Evolutionary conservation across 2,113 vertebrate species (phyloP).

Genomic region (Hucho hucho): DNA sequence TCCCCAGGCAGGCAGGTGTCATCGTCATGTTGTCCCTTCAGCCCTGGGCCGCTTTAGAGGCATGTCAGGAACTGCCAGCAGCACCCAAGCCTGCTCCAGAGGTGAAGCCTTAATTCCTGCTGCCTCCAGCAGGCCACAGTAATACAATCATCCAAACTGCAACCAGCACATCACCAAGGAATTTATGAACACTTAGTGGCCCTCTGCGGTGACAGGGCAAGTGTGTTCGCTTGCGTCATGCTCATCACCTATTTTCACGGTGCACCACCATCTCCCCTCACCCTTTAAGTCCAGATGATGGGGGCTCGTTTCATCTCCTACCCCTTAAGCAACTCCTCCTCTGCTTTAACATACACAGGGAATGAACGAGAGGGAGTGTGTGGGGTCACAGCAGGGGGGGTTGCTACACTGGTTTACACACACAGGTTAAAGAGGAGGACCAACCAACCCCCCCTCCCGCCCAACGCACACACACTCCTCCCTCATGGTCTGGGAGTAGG

Average conservation of each 20-base stretch:
- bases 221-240: slow-evolving; percentile 43
- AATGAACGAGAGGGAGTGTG: background rate
- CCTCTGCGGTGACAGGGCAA: slow-evolving; percentile 48
- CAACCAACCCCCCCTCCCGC: slow-evolving; percentile 1
- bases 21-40: background rate
- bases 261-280: slow-evolving; percentile 19
- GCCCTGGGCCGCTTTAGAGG: background rate
- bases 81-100: slow-evolving; percentile 21
- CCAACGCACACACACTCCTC: background rate
- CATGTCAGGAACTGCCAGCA: slow-evolving; percentile 15
- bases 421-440: slow-evolving; percentile 55
- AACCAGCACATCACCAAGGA: slow-evolving; percentile 35
- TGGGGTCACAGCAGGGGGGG: slow-evolving; percentile 11
- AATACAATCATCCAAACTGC: slow-evolving; percentile 53
- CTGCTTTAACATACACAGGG: background rate
- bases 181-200: slow-evolving; percentile 65
- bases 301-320: background rate
- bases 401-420: slow-evolving; percentile 52
- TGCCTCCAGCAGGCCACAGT: slow-evolving; percentile 32
- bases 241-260: slow-evolving; percentile 44
- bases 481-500: background rate
- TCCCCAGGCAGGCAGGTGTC: background rate
- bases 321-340: background rate
- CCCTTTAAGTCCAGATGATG: background rate
- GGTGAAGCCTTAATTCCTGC: slow-evolving; percentile 51